phyloP scores from a whole-genome alignment of 2,113 vertebrate species.

The Tupaia tana region DNA sequence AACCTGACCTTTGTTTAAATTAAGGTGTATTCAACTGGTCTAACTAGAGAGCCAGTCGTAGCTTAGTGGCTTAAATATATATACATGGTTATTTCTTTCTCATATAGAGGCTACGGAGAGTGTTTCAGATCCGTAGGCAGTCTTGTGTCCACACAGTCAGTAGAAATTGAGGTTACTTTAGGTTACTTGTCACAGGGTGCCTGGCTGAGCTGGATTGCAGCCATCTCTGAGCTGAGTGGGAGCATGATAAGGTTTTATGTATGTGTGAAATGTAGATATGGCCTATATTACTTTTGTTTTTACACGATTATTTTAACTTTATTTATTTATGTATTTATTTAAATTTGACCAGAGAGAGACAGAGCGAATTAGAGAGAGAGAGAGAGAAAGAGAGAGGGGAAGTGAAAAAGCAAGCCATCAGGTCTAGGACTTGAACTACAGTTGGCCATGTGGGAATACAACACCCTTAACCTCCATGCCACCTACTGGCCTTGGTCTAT shows the following conservation, averaged over 20 bases:
- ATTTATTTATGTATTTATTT: too few relatives aligned
- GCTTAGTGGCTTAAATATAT: slow-evolving; percentile 4
- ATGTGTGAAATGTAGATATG: background rate
- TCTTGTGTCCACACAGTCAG: background rate
- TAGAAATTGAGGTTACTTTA: background rate
- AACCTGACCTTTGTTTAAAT: background rate
- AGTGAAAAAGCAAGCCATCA: too few relatives aligned
- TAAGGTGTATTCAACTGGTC: background rate
- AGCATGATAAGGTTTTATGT: background rate
- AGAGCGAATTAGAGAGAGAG: too few relatives aligned
- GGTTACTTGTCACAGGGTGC: background rate
- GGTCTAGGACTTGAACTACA: too few relatives aligned
- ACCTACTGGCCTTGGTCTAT: too few relatives aligned
- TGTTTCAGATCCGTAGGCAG: background rate
- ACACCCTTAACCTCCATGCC: too few relatives aligned
- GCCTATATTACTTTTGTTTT: background rate
- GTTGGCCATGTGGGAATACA: too few relatives aligned
- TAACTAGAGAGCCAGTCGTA: slow-evolving; percentile 32
- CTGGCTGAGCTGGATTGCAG: background rate
- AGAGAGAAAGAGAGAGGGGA: too few relatives aligned
- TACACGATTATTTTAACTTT: too few relatives aligned
- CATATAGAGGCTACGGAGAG: background rate
- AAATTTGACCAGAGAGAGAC: too few relatives aligned
- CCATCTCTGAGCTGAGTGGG: background rate
- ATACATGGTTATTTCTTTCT: background rate